A percentile compares a stretch with the other conserved stretches of the same genome.
Evolutionary conservation across 2,113 vertebrate species (phyloP).

Genomic region (Gasterosteus nipponicus): DNA sequence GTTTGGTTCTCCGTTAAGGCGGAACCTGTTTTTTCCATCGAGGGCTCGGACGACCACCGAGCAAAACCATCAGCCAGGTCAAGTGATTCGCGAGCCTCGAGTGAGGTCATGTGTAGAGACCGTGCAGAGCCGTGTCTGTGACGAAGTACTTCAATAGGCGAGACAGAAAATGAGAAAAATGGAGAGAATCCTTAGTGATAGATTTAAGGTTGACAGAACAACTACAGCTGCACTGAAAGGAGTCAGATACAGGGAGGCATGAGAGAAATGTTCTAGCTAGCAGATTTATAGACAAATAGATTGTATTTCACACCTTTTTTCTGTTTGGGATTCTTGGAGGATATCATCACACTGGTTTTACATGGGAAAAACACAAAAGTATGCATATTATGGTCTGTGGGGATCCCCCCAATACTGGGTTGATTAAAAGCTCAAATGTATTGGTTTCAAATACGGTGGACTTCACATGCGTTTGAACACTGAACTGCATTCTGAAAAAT

Average conservation of each 20-base stretch:
- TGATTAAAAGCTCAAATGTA: not conserved
- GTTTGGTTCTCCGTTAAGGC: constrained; percentile 38
- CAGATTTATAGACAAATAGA: constrained; percentile 3
- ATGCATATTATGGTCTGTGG: too few relatives aligned
- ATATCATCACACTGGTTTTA: constrained; percentile 10
- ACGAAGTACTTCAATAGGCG: constrained; percentile 17
- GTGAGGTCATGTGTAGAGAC: constrained; percentile 32
- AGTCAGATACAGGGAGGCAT: not conserved
- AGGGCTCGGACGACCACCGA: constrained; percentile 16
- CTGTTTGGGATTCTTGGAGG: constrained; percentile 10
- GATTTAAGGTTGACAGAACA: constrained; percentile 9
- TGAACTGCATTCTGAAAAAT: not conserved
- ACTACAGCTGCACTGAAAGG: constrained; percentile 1
- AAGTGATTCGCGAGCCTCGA: constrained; percentile 43
- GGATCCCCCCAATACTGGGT: not conserved
- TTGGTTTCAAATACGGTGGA: not conserved
- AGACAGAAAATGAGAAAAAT: constrained; percentile 3
- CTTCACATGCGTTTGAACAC: not conserved
- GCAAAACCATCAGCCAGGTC: constrained; percentile 47
- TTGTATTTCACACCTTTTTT: constrained; percentile 36
- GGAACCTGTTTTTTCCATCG: constrained; percentile 53
- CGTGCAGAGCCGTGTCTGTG: constrained; percentile 37
- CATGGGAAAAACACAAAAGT: constrained; percentile 1
- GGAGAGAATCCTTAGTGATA: not conserved
- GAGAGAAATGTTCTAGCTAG: not conserved